Evolutionary conservation across 1,140 invertebrate genomes (phyloP), one percentile per base, ranked within the genome.

Genomic region (Kradibia gibbosae): DNA sequence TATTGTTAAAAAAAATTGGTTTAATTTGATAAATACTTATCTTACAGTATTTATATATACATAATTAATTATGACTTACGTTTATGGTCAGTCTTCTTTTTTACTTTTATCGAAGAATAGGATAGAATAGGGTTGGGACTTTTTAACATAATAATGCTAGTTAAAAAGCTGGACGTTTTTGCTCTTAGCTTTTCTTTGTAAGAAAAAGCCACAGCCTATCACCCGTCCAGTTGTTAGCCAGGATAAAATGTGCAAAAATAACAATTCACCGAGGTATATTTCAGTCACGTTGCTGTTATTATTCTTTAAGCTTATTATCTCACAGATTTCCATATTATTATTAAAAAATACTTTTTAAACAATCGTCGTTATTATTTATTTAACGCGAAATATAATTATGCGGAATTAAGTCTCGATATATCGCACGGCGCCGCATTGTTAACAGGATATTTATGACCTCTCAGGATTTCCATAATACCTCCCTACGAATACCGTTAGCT

Each of bases 401-500:
- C 22, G 1, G 20, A 20, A 67, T 39, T 39, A 39, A n/a, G 62
- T 39, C 0, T 11, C 62, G 62, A 67, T 67, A 39, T n/a, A 67
- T 39, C 34, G 34, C 11, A 4, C n/a, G 31, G 25, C n/a, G 25
- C 4, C 3, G 34, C 42, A 72, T 72, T 72, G 70, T 72, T 72
- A 48, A 72, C 39, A 50, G 42, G 42, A 45, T 48, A 45, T 72
- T 72, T 67, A 67, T 39, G 34, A 39, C 34, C 34, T 39, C 62
- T 67, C 34, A 39, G 62, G 62, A 67, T 67, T 67, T 67, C 25
- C 34, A 39, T 67, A 67, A 67, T 67, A 67, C 62, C 15, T 65
- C 34, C 2, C 34, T 67, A 8, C 20, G 28, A 67, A 67, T 67
- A 67, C 1, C 20, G 7, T 67, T 67, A 4, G 22, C 39, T 67